Evolutionary conservation across 2,797 vertebrate species (phyloP).

Genomic region (Enteromius treurensis): DNA sequence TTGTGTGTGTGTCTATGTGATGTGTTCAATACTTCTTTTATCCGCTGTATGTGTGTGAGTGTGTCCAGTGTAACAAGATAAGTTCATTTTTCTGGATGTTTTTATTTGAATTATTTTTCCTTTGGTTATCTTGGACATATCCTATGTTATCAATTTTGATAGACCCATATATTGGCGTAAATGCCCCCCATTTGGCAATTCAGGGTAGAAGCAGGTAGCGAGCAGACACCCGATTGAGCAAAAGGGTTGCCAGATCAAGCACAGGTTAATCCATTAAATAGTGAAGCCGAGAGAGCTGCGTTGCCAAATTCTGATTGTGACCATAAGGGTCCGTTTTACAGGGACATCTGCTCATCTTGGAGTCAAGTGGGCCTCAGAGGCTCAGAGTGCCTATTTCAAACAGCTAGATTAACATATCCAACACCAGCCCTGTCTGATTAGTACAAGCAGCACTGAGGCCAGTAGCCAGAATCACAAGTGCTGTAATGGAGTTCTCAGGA

Average conservation of each 20-base stretch:
- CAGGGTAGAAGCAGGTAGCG: slow-evolving; percentile 7
- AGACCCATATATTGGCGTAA: background rate
- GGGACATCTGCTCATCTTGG: slow-evolving; percentile 82
- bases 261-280: slow-evolving; percentile 82
- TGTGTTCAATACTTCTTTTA: too few relatives aligned
- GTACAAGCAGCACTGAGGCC: slow-evolving; percentile 47
- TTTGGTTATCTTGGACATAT: background rate
- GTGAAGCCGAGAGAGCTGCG: slow-evolving; percentile 71
- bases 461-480: slow-evolving; percentile 39
- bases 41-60: too few relatives aligned
- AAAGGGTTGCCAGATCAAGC: slow-evolving; percentile 68
- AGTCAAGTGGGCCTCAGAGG: slow-evolving; percentile 73
- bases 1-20: too few relatives aligned
- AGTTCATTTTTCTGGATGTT: background rate
- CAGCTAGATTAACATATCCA: slow-evolving; percentile 58
- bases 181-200: slow-evolving; percentile 37
- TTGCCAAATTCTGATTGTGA: slow-evolving; percentile 79
- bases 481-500: slow-evolving; percentile 36
- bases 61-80: background rate
- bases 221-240: slow-evolving; percentile 47
- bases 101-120: background rate
- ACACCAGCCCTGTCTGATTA: slow-evolving; percentile 50
- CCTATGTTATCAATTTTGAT: background rate
- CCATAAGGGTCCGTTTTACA: slow-evolving; percentile 80
- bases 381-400: slow-evolving; percentile 68